Evolutionary conservation across 2,888 invertebrate genomes (phyloP).

Genomic region (Ophion ventricosus): DNA sequence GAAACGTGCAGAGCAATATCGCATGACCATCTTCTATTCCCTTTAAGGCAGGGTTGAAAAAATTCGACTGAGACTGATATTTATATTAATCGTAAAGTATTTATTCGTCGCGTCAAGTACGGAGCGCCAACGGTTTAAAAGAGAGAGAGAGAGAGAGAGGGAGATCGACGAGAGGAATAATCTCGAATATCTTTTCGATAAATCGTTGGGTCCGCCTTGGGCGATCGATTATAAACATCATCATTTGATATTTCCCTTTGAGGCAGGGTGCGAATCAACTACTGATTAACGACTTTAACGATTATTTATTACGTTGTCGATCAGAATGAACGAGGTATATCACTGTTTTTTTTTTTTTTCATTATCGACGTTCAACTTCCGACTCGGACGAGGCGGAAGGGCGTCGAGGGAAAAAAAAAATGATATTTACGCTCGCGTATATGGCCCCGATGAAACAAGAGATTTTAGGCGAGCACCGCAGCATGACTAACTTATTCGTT

Average conservation of each 20-base stretch:
- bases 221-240: conserved; percentile 72
- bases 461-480: conserved; percentile 76
- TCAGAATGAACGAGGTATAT: conserved; percentile 59
- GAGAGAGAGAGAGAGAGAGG: conserved; percentile 5
- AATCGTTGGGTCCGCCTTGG: conserved; percentile 33
- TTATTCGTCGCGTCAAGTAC: conserved; percentile 71
- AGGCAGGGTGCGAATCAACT: conserved; percentile 77
- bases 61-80: conserved; percentile 79
- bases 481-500: conserved; percentile 77
- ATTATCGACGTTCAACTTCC: not conserved
- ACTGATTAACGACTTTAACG: conserved; percentile 74
- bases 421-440: conserved; percentile 58
- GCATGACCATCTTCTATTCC: conserved; percentile 79
- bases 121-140: not conserved
- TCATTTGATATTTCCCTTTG: conserved; percentile 75
- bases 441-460: conserved; percentile 73
- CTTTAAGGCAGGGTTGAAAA: conserved; percentile 79
- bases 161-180: too few relatives aligned
- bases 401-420: not conserved
- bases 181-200: conserved; percentile 29
- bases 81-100: conserved; percentile 77
- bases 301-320: conserved; percentile 73
- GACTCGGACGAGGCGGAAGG: conserved; percentile 13
- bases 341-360: not conserved
- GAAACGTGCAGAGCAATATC: conserved; percentile 76